Evolutionary conservation across 2,888 invertebrate species (phyloP).

Genomic region (Parapristionchus giblindavisi): DNA sequence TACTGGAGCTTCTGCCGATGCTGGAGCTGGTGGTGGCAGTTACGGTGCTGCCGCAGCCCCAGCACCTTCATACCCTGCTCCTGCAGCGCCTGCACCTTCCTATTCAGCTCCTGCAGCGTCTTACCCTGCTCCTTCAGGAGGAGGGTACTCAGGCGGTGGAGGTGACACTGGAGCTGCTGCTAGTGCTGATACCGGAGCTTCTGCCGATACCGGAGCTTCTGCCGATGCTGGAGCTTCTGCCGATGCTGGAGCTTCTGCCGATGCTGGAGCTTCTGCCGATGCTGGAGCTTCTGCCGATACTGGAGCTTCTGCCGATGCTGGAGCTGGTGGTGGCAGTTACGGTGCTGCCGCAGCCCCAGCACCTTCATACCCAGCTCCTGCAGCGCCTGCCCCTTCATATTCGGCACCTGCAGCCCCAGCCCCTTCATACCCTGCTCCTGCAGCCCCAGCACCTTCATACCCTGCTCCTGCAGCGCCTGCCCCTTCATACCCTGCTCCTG

Average conservation of each 20-base stretch:
- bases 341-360: not conserved
- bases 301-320: not conserved
- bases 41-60: not conserved
- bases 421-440: no score
- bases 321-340: not conserved
- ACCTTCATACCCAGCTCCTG: no score
- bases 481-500: no score
- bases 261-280: no score
- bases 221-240: not conserved
- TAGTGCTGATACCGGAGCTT: no score
- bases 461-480: no score
- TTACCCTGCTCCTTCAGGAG: no score
- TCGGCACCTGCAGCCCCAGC: not conserved
- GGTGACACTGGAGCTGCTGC: not conserved
- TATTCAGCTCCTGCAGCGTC: not conserved
- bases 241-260: not conserved
- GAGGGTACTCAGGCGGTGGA: no score
- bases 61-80: not conserved
- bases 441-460: no score
- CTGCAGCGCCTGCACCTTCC: not conserved
- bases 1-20: not conserved
- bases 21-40: constrained; percentile 3
- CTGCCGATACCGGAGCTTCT: not conserved
- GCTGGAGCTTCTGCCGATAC: no score
- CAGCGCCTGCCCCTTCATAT: not conserved